Percentiles rank a stretch among this genome's conserved stretches.
phyloP scores from a whole-genome alignment of 2,797 vertebrate genomes.

The Benthosema pterotum region DNA sequence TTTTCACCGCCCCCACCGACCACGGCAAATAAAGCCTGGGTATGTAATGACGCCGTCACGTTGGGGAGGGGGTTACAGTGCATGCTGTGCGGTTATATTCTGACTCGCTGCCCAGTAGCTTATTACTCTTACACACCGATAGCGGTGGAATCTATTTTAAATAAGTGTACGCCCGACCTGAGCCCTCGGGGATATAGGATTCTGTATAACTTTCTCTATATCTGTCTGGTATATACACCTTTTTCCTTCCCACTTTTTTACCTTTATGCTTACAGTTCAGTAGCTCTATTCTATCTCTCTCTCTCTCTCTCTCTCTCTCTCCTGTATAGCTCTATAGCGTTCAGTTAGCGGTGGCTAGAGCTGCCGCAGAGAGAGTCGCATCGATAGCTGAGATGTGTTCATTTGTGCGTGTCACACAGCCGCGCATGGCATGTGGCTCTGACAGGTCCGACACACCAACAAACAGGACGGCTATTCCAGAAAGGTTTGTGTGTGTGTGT shows the following conservation, averaged over 20 bases:
- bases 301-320: slow-evolving; percentile 32
- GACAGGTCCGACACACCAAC: slow-evolving; percentile 68
- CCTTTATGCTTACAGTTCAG: too few species aligned
- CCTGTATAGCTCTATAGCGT: slow-evolving; percentile 41
- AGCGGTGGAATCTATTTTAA: too few species aligned
- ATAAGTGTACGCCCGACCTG: slow-evolving; percentile 1
- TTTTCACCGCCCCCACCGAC: too few species aligned
- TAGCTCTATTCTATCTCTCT: too few species aligned
- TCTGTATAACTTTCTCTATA: too few species aligned
- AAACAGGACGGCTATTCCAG: slow-evolving; percentile 57
- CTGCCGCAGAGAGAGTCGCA: slow-evolving; percentile 15
- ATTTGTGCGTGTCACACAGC: slow-evolving; percentile 74
- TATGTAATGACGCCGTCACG: too few species aligned
- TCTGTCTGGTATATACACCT: too few species aligned
- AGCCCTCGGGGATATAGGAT: slow-evolving; percentile 29
- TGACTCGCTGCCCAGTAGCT: too few species aligned
- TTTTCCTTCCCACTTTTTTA: slow-evolving; percentile 17
- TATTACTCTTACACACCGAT: too few species aligned
- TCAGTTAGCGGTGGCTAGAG: slow-evolving; percentile 39
- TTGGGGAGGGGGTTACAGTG: too few species aligned
- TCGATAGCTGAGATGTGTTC: slow-evolving; percentile 75
- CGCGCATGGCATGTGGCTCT: slow-evolving; percentile 56
- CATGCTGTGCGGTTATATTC: too few species aligned
- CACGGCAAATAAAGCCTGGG: too few species aligned
- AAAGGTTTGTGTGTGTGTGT: slow-evolving; percentile 22